Conservation (phyloP, 2,888 invertebrate genomes). For the Cylindroiulus punctatus region DNA sequence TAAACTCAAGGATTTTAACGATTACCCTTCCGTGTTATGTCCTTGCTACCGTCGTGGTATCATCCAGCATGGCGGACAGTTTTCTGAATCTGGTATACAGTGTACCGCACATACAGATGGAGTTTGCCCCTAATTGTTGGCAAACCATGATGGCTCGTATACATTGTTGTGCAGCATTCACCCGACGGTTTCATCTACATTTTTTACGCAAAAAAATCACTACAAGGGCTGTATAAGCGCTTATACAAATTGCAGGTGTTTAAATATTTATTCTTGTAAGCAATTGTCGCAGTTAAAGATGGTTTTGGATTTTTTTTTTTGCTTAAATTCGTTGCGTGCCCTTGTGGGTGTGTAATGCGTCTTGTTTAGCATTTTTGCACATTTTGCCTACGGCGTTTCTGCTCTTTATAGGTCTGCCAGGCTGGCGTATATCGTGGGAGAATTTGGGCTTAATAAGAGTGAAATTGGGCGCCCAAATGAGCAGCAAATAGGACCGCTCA, state of each 20-base stretch:
- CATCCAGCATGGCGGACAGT: too few relatives aligned
- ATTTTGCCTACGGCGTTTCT: neutral
- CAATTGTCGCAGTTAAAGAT: conserved; percentile 12
- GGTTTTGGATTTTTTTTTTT: neutral
- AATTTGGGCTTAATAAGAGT: neutral
- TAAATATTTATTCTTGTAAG: neutral
- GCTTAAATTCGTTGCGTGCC: neutral
- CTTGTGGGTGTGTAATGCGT: neutral
- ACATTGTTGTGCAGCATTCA: neutral
- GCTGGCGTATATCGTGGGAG: conserved; percentile 4
- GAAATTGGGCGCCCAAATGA: conserved; percentile 38
- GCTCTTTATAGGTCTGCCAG: neutral
- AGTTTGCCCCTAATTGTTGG: neutral
- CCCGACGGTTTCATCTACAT: neutral
- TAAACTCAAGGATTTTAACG: too few relatives aligned
- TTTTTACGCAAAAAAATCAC: neutral
- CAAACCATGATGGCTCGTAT: neutral
- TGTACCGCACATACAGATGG: too few relatives aligned
- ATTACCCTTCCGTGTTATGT: too few relatives aligned
- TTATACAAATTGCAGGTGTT: neutral
- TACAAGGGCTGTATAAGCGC: neutral
- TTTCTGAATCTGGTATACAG: too few relatives aligned
- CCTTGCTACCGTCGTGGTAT: too few relatives aligned
- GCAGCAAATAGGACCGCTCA: conserved; percentile 18
- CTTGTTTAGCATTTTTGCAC: neutral